Conservation (phyloP, 1,140 invertebrate species). For the Panagrolaimus sp. region DNA sequence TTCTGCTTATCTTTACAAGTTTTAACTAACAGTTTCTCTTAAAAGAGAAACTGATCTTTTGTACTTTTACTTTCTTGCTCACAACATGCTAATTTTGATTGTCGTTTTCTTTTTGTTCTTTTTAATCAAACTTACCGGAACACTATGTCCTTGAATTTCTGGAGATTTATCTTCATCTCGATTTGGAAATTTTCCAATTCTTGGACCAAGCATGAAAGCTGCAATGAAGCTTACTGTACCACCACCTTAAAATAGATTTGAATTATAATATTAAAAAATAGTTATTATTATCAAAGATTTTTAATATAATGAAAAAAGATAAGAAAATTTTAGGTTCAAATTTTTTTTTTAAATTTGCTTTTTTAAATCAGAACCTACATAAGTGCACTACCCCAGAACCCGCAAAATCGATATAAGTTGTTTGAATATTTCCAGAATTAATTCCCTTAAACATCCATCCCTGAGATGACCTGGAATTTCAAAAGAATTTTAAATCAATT, state of each 20-base stretch:
- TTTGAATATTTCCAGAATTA: constrained; percentile 38
- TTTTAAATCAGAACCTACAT: constrained; percentile 39
- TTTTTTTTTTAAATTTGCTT: too few relatives aligned
- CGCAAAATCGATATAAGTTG: constrained; percentile 42
- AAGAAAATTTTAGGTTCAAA: too few relatives aligned
- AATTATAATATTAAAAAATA: too few relatives aligned
- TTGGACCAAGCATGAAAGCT: constrained; percentile 63
- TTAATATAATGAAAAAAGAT: too few relatives aligned
- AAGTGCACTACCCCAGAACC: constrained; percentile 52
- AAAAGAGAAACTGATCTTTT: background rate
- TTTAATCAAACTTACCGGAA: constrained; percentile 60
- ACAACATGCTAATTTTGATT: too few relatives aligned
- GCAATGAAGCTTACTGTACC: constrained; percentile 65
- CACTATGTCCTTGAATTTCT: constrained; percentile 63
- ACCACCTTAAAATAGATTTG: constrained; percentile 50
- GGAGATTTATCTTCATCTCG: constrained; percentile 32
- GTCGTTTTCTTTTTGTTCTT: background rate
- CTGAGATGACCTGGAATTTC: constrained; percentile 35
- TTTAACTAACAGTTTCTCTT: too few relatives aligned
- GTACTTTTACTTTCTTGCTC: too few relatives aligned
- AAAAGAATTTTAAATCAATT: too few relatives aligned
- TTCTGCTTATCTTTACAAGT: background rate
- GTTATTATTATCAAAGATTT: too few relatives aligned
- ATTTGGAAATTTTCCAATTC: constrained; percentile 60
- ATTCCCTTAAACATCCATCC: constrained; percentile 46